A percentile compares a stretch with the other conserved stretches of the same genome.
Conservation (phyloP, 2,888 invertebrate species). For the Stomorhina lunata region DNA sequence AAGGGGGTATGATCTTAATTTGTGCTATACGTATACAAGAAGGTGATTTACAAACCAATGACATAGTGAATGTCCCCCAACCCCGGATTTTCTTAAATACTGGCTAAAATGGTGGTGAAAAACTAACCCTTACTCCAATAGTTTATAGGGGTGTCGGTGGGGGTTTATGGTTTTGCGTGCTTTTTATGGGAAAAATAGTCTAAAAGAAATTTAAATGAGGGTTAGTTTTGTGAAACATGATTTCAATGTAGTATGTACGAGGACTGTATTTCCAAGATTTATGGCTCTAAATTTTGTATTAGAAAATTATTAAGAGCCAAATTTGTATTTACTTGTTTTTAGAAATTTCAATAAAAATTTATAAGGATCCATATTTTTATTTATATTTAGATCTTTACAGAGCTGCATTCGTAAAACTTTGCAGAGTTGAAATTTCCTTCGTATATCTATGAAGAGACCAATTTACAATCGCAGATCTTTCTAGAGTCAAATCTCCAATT, state of each 20-base stretch:
- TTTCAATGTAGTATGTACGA: neutral
- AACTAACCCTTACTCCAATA: neutral
- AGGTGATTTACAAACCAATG: slow-evolving; percentile 64
- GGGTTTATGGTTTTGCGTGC: slow-evolving; percentile 43
- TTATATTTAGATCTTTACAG: too few relatives aligned
- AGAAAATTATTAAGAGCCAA: too few relatives aligned
- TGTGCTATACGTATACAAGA: neutral
- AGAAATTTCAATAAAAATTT: too few relatives aligned
- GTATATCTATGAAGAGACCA: too few relatives aligned
- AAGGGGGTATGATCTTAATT: slow-evolving; percentile 26
- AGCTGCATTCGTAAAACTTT: too few relatives aligned
- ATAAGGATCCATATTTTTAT: too few relatives aligned
- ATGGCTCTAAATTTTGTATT: too few relatives aligned
- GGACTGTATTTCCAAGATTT: too few relatives aligned
- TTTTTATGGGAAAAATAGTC: slow-evolving; percentile 14
- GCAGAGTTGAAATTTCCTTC: too few relatives aligned
- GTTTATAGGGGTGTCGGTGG: neutral
- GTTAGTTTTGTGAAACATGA: slow-evolving; percentile 26
- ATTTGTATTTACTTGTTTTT: too few relatives aligned
- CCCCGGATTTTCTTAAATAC: neutral
- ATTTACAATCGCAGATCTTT: too few relatives aligned
- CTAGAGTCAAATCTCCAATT: too few relatives aligned
- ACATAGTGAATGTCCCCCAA: slow-evolving; percentile 56
- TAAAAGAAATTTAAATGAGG: slow-evolving; percentile 44
- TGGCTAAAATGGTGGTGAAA: slow-evolving; percentile 2